A percentile compares a stretch with the other conserved stretches of the same genome.
Evolutionary conservation across 2,113 vertebrate genomes (phyloP).

Genomic region (Sphaerodactylus townsendi): DNA sequence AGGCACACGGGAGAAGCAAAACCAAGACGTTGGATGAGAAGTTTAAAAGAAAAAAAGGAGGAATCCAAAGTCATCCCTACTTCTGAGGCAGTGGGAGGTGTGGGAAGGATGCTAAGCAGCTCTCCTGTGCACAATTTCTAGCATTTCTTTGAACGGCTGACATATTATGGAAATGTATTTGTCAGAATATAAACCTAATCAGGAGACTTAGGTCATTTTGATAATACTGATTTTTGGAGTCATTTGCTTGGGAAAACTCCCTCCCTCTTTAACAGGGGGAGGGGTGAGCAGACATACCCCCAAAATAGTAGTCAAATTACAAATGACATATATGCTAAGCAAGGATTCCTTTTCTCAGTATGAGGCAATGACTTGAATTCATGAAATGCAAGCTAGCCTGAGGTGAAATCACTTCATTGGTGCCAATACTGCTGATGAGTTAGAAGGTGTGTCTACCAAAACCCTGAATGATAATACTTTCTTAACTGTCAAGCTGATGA

Average conservation of each 20-base stretch:
- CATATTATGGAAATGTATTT: neutral
- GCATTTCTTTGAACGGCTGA: neutral
- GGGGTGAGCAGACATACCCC: too few relatives aligned
- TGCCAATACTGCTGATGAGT: neutral
- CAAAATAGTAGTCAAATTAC: neutral
- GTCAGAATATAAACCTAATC: slow-evolving; percentile 7
- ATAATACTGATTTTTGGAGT: slow-evolving; percentile 17
- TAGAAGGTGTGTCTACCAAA: neutral
- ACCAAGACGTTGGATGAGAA: too few relatives aligned
- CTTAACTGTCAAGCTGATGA: neutral
- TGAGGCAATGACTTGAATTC: neutral
- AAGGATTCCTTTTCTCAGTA: neutral
- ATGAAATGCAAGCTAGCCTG: neutral
- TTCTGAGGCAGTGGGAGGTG: too few relatives aligned
- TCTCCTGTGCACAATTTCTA: neutral
- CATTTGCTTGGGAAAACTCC: neutral
- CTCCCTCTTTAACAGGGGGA: neutral
- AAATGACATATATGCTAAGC: neutral
- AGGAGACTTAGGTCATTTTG: neutral
- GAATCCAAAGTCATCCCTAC: too few relatives aligned
- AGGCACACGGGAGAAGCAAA: too few relatives aligned
- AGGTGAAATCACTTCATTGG: neutral
- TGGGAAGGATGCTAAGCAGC: neutral
- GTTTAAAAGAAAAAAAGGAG: too few relatives aligned
- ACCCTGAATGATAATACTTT: neutral